A percentile compares a stretch with the other conserved stretches of the same genome.
These are phyloP conservation scores for Pachyseris speciosa DNA, from an alignment of 64 coral and sea anemone genomes.

Conservation along the genomic window DNA sequence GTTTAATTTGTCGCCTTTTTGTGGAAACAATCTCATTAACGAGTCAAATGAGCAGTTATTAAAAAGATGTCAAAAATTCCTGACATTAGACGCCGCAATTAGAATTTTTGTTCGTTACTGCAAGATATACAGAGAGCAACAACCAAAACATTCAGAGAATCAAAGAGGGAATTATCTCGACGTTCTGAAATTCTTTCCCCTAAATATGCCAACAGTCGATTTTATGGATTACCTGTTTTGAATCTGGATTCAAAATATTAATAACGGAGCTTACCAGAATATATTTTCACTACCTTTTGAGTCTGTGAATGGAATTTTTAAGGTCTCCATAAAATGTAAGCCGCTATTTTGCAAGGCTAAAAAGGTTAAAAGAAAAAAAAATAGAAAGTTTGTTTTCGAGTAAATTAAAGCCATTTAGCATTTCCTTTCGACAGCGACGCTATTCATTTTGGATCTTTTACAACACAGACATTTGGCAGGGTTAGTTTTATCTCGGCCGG, in stretches of 20 bases:
- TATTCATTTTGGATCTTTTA: too few species aligned
- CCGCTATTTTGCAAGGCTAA: too few species aligned
- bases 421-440: too few species aligned
- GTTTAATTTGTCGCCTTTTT: slow-evolving; percentile 3
- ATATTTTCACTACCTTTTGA: neutral
- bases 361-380: too few species aligned
- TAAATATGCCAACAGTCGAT: neutral
- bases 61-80: neutral
- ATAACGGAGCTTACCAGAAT: neutral
- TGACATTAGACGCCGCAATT: neutral
- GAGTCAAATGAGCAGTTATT: neutral
- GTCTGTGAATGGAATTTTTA: too few species aligned
- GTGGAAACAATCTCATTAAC: neutral
- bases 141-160: neutral
- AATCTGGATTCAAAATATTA: neutral
- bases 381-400: too few species aligned
- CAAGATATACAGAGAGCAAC: neutral
- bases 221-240: neutral
- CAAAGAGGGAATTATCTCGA: neutral
- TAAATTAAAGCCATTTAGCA: too few species aligned
- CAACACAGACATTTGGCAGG: too few species aligned
- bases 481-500: too few species aligned
- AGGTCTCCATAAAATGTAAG: too few species aligned
- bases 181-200: neutral
- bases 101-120: neutral